Evolutionary conservation across 2,113 vertebrate genomes (phyloP), one percentile per base, ranked within the genome.

Genomic region (Electrona antarctica): DNA sequence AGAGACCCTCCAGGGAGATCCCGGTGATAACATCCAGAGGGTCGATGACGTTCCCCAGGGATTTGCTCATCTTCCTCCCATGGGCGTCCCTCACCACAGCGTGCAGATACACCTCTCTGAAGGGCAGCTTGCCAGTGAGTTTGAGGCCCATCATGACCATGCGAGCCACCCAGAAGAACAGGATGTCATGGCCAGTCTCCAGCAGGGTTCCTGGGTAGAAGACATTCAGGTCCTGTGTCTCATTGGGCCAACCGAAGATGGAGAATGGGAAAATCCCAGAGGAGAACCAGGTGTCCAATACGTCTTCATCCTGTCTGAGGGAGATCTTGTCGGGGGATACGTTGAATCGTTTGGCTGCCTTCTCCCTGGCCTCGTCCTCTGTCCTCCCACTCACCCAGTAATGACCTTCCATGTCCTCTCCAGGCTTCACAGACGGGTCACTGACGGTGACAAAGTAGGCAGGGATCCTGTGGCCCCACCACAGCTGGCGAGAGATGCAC

Each of bases 31-130:
- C 93, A 9, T 98, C 95, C 46, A 96, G 86, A 0, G 96, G 96
- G 79, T 98, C 96, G 12, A 98, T 93, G 68, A 97, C 96, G 2
- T 98, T 98, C 8, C 96, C 96, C 57, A 97, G 89, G 60, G 96
- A 98, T 83, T 98, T 98, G 92, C 96, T 98, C 96, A 98, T 98
- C 89, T 98, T 98, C 69, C 96, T 92, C 7, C 96, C 95, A 2
- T 96, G 95, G 28, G 94, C 84, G 21, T 97, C 96, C 3, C 95
- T 91, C 50, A 98, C 96, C 86, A 98, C 94, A 0, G 96, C 89
- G 50, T 97, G 96, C 68, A 97, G 90, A 52, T 96, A 95, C 51
- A 97, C 96, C 95, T 96, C 93, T 87, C 84, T 92, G 82, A 97
- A 98, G 64, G 96, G 96, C 72, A 97, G 90, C 77, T 92, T 91